A percentile compares a stretch with the other conserved stretches of the same genome.
Evolutionary conservation across 2,888 invertebrate genomes (phyloP).

Genomic region (Diaprepes abbreviatus): DNA sequence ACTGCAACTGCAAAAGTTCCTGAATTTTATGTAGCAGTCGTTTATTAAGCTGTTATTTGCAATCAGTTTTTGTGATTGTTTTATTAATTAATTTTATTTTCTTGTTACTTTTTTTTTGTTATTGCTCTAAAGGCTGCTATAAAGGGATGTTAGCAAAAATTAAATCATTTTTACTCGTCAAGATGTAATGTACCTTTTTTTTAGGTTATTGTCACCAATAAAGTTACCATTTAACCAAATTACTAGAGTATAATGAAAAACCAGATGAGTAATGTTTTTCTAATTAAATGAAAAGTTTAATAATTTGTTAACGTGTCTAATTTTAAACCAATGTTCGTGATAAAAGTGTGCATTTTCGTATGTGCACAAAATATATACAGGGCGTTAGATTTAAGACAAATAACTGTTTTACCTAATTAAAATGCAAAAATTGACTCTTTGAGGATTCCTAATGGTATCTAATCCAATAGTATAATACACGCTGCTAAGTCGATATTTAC

Average conservation of each 20-base stretch:
- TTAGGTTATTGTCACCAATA: slow-evolving; percentile 12
- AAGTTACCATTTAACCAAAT: slow-evolving; percentile 27
- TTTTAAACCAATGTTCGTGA: slow-evolving; percentile 1
- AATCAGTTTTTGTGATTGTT: slow-evolving; percentile 41
- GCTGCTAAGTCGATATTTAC: too few relatives aligned
- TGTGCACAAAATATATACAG: neutral
- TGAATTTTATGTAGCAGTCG: slow-evolving; percentile 34
- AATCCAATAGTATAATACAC: too few relatives aligned
- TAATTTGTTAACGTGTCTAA: slow-evolving; percentile 8
- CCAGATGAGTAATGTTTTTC: slow-evolving; percentile 8
- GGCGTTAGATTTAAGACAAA: too few relatives aligned
- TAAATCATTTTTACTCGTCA: slow-evolving; percentile 37
- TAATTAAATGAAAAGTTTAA: slow-evolving; percentile 13
- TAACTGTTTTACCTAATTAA: too few relatives aligned
- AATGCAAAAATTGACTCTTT: too few relatives aligned
- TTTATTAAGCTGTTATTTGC: slow-evolving; percentile 33
- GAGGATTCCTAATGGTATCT: too few relatives aligned
- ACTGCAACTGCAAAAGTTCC: slow-evolving; percentile 44
- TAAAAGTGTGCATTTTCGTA: neutral
- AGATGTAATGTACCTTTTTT: neutral
- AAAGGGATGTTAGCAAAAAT: slow-evolving; percentile 56
- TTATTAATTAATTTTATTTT: slow-evolving; percentile 29
- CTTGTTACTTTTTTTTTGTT: slow-evolving; percentile 31
- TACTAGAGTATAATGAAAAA: slow-evolving; percentile 6
- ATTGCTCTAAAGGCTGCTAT: slow-evolving; percentile 42